Base-by-base conservation (phyloP, 2,797 vertebrate genomes). In the Orestias chungarensis region DNA sequence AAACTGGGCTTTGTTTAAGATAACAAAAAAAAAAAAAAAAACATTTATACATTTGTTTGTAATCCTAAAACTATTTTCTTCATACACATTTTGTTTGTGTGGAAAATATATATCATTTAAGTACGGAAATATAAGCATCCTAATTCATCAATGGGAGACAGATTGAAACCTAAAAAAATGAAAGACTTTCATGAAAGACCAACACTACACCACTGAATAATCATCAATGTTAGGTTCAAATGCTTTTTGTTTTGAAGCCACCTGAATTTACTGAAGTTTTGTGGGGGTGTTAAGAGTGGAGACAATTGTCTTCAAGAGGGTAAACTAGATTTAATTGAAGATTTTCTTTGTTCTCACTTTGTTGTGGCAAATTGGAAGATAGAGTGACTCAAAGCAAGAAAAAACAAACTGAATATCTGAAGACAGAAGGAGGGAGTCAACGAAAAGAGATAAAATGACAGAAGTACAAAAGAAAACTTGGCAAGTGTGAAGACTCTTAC, bases 331-430 rank as follows among this genome's bases (percentile, higher is more conserved):
- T 78, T 83, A 68, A 55, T 62, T 69, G 69, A 59, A 76, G 68
- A 82, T 80, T 74, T 75, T 55, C 73, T 77, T 68, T 70, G 65
- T 79, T 79, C 54, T 67, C 65, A 71, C 62, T 71, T 49, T 1
- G 12, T 52, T 70, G 57, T 47, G 71, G 68, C 66, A 74, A 69
- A 47, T 49, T 70, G 55, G 74, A 67, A 68, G 49, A 57, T 12
- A 61, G 54, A 83, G 54, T 77, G 73, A 77, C 65, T 68, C 64
- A 70, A 70, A 69, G 54, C 43, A 75, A 62, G 54, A 71, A 40
- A 69, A 71, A 57, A 31, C 7, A 12, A 40, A 44, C 7, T 40
- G 20, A 65, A 62, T 66, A 29, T 66, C 50, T 52, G 49, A 52
- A 25, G 66, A 38, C 33, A 27, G 35, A 20, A 31, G 25, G 38